Evolutionary conservation across 2,113 vertebrate species (phyloP), one percentile per base, ranked within the genome.

Genomic region (Hyaena hyaena): DNA sequence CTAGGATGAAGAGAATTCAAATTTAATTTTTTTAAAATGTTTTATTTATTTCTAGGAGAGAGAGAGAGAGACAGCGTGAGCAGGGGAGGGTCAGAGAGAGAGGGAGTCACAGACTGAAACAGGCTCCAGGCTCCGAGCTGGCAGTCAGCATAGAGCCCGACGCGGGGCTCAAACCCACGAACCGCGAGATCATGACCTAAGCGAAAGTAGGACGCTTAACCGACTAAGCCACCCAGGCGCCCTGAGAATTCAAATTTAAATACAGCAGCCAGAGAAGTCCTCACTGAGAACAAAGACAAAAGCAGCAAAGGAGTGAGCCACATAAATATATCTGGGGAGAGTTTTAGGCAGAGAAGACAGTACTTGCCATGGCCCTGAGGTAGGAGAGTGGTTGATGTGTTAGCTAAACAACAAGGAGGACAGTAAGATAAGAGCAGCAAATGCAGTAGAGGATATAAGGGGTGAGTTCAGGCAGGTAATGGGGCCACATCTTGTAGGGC

Each of bases 271-370:
- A 86, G 66, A 92, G 87, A 89, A 86, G 50, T 68, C 35, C 19
- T 92, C 88, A 71, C 11, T 26, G 45, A 71, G 17, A 88, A 85
- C 21, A 77, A 80, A 97, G 94, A 76, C 35, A 90, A 87, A 73
- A 11, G 7, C 35, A 48, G 24, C 19, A 19, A 76, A 97, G 65
- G 82, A 88, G 33, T 58, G 68, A 96, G n/a, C 24, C 48, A 5
- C 77, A 39, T 24, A 82, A 65, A 81, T 45, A 14, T 55, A 80
- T n/a, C 31, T 23, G 7, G 33, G 43, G 33, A 35, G 88, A 96
- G 55, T 88, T 77, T 4, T 76, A 87, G 69, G 81, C 7, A 69
- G 61, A 73, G 50, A 45, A 85, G 95, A 80, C 7, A 81, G n/a
- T 19, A 83, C 58, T 11, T 61, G 8, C 33, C 35, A 69, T 48